These are phyloP conservation scores for Natrix natrix DNA, from an alignment of 2,797 vertebrate species.

Conservation along the genomic window DNA sequence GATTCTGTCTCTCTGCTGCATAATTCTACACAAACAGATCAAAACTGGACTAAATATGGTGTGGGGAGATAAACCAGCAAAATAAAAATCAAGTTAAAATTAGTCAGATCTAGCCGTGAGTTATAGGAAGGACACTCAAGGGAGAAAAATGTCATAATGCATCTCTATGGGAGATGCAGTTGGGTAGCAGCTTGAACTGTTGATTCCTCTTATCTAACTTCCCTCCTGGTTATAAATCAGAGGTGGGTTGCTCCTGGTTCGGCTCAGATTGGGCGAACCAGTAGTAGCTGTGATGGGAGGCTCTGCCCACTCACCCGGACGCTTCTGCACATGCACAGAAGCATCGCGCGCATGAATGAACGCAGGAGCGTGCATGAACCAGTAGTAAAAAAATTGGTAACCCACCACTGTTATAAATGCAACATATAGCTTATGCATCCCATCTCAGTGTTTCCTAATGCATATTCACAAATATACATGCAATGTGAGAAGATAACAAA, in stretches of 20 bases:
- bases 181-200: neutral
- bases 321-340: no score
- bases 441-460: neutral
- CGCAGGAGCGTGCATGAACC: no score
- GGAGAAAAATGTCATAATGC: neutral
- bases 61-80: neutral
- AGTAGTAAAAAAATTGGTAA: no score
- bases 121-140: neutral
- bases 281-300: no score
- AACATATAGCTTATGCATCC: neutral
- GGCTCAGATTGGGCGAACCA: no score
- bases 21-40: neutral
- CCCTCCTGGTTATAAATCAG: neutral
- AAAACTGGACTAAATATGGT: neutral
- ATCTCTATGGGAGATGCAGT: neutral
- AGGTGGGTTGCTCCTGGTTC: no score
- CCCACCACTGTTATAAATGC: neutral
- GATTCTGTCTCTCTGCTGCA: neutral
- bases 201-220: neutral
- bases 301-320: no score
- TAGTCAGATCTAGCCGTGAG: neutral
- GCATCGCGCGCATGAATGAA: no score
- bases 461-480: neutral
- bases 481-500: neutral
- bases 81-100: neutral